These are phyloP conservation scores for Drosophila aff. DNA, from an alignment of 1,140 invertebrate genomes.

Conservation along the genomic window DNA sequence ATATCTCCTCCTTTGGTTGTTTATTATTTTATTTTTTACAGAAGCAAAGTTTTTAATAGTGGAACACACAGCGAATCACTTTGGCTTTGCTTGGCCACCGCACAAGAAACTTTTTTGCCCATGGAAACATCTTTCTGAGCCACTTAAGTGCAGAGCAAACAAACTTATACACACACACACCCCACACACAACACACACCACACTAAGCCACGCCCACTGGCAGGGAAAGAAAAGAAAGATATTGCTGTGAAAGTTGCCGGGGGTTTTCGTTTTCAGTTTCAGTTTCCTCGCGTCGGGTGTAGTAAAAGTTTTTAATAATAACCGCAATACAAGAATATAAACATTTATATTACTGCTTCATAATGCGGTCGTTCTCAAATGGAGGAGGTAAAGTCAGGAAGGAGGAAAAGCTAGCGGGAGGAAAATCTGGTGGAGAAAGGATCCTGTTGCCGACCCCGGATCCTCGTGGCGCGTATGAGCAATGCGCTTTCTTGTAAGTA, in stretches of 20 bases:
- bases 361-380: conserved; percentile 56
- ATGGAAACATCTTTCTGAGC: conserved; percentile 46
- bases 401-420: not conserved
- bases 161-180: conserved; percentile 55
- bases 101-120: conserved; percentile 58
- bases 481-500: conserved; percentile 52
- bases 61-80: conserved; percentile 52
- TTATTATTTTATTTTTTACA: conserved; percentile 25
- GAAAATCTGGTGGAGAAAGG: conserved; percentile 18
- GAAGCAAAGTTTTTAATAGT: conserved; percentile 76
- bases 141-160: conserved; percentile 76
- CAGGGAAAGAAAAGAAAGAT: conserved; percentile 50
- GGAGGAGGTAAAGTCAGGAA: not conserved
- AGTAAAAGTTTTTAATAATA: conserved; percentile 84
- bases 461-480: conserved; percentile 61
- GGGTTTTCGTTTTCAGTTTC: conserved; percentile 39
- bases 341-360: conserved; percentile 83
- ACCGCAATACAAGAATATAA: conserved; percentile 84
- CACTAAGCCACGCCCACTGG: not conserved
- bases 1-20: conserved; percentile 15
- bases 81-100: conserved; percentile 67
- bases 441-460: conserved; percentile 24
- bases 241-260: conserved; percentile 72
- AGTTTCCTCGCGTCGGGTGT: conserved; percentile 48
- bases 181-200: not conserved